Conservation (phyloP, 2,797 vertebrate species). For the Tangara arthus region DNA sequence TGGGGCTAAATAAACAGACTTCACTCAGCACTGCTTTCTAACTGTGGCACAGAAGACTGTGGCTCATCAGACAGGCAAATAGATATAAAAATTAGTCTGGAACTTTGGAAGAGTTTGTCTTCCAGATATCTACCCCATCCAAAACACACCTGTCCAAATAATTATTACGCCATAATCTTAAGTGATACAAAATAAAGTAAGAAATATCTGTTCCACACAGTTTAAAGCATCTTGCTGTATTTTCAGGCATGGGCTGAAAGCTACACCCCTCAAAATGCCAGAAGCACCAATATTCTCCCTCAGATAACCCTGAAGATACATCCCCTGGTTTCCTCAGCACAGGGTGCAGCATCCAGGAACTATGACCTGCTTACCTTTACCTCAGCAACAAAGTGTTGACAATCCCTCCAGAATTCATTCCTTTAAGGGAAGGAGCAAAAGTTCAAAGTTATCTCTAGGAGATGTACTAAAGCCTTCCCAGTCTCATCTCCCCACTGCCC, state of each 20-base stretch:
- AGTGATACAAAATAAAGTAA: neutral
- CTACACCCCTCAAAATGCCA: neutral
- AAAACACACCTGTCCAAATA: neutral
- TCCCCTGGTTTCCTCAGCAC: neutral
- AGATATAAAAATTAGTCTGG: neutral
- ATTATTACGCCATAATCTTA: neutral
- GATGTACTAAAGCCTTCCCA: neutral
- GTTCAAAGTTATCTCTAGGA: neutral
- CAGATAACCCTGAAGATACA: neutral
- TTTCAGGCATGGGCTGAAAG: neutral
- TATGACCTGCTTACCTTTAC: neutral
- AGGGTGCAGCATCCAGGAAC: neutral
- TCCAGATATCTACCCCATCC: neutral
- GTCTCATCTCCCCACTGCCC: neutral
- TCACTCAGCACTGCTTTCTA: neutral
- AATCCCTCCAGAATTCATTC: neutral
- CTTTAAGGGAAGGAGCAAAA: neutral
- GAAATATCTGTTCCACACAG: neutral
- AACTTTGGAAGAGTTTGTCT: neutral
- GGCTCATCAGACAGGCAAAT: neutral
- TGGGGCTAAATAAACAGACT: constrained; percentile 24
- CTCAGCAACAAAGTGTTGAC: neutral
- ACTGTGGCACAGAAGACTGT: neutral
- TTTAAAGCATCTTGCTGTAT: neutral
- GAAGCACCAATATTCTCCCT: neutral